Conservation (phyloP, 2,113 vertebrate genomes). For the Callipepla squamata region DNA sequence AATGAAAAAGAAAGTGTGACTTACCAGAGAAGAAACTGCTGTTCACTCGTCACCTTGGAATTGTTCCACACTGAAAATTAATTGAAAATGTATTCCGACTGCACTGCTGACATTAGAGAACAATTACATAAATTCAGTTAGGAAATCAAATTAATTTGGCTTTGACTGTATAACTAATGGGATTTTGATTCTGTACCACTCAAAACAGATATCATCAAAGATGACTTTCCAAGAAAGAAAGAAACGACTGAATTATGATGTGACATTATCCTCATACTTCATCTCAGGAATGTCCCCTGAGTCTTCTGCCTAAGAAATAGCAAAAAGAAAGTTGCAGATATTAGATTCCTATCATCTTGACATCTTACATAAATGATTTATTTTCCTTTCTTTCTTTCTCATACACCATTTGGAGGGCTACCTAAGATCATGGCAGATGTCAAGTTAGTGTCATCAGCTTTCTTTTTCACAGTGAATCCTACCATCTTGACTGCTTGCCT, state of each 20-base stretch:
- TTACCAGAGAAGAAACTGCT: neutral
- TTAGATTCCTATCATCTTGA: neutral
- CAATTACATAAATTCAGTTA: neutral
- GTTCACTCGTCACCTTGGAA: neutral
- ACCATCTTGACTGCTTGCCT: fast-evolving
- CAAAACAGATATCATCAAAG: neutral
- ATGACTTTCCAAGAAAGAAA: constrained; percentile 6
- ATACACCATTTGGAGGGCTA: neutral
- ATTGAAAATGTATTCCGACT: neutral
- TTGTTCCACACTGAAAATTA: neutral
- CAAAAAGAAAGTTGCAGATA: neutral
- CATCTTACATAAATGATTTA: neutral
- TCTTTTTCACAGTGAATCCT: neutral
- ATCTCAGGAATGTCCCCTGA: neutral
- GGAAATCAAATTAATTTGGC: constrained; percentile 12
- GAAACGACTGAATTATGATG: neutral
- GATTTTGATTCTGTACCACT: constrained; percentile 30
- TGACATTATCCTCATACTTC: neutral
- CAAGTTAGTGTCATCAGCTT: neutral
- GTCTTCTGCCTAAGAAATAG: neutral
- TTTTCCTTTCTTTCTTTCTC: neutral
- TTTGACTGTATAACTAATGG: constrained; percentile 36
- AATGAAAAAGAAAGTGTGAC: neutral
- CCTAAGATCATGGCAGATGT: neutral
- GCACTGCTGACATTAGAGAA: neutral